These are phyloP conservation scores for Atrina japonica DNA, from an alignment of 2,888 invertebrate genomes.

Conservation along the genomic window DNA sequence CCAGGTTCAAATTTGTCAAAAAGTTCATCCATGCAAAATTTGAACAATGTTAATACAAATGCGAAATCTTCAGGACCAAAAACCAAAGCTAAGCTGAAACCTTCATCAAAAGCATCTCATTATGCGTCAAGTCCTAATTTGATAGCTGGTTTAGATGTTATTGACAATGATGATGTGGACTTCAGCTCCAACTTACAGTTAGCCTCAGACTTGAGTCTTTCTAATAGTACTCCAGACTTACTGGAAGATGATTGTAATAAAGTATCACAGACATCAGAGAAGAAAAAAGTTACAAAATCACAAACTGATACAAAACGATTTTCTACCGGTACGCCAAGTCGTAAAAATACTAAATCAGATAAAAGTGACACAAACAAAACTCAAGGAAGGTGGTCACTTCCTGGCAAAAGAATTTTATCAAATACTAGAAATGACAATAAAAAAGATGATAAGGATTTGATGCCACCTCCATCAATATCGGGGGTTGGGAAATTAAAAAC, in stretches of 20 bases:
- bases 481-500: constrained; percentile 38
- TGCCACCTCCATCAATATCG: constrained; percentile 62
- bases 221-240: constrained; percentile 39
- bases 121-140: constrained; percentile 68
- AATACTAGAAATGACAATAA: constrained; percentile 26
- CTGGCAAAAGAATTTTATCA: constrained; percentile 29
- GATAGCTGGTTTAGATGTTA: constrained; percentile 46
- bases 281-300: constrained; percentile 1
- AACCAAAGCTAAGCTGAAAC: constrained; percentile 44
- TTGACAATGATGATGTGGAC: constrained; percentile 41
- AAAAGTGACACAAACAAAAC: constrained; percentile 6
- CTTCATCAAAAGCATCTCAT: constrained; percentile 51
- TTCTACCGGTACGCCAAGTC: constrained; percentile 35
- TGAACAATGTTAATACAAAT: constrained; percentile 12
- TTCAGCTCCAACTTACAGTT: constrained; percentile 47
- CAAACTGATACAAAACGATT: constrained; percentile 22
- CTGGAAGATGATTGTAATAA: constrained; percentile 30
- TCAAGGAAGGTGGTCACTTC: constrained; percentile 32
- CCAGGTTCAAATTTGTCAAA: constrained; percentile 11
- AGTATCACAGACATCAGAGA: neutral
- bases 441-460: constrained; percentile 56
- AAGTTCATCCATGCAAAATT: constrained; percentile 21
- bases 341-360: constrained; percentile 21
- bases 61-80: constrained; percentile 9
- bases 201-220: constrained; percentile 45